Conservation (phyloP, 2,797 vertebrate species). For the Protonibea diacanthus region DNA sequence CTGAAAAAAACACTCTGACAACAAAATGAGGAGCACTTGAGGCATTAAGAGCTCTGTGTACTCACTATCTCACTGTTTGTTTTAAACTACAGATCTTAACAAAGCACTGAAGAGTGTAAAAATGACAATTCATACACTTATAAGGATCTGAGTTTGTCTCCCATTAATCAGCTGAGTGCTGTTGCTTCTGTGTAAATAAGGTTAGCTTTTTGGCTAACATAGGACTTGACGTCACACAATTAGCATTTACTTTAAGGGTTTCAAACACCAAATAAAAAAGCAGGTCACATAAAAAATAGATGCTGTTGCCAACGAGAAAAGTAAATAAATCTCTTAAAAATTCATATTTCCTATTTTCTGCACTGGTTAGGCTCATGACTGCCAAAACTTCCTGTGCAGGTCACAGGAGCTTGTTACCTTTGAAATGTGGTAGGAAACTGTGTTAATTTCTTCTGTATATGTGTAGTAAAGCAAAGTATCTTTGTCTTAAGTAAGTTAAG, state of each 20-base stretch:
- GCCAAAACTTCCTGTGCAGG: not conserved
- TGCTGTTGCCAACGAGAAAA: not conserved
- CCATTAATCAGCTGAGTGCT: not conserved
- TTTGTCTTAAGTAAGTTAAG: not conserved
- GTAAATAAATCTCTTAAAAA: not conserved
- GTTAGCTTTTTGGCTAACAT: not conserved
- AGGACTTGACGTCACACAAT: not conserved
- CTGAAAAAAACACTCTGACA: slow-evolving; percentile 5
- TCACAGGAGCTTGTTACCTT: not conserved
- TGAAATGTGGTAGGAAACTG: too few relatives aligned
- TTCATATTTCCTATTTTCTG: not conserved
- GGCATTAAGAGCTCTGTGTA: slow-evolving; percentile 4
- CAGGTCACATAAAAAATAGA: not conserved
- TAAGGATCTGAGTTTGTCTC: not conserved
- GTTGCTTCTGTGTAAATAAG: not conserved
- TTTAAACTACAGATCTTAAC: slow-evolving; percentile 8
- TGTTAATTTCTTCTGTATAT: not conserved
- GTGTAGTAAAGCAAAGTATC: not conserved
- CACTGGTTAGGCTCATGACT: not conserved
- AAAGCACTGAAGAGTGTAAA: slow-evolving; percentile 1
- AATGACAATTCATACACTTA: not conserved
- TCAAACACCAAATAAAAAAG: too few relatives aligned
- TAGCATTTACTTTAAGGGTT: not conserved
- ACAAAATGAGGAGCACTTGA: slow-evolving; percentile 22
- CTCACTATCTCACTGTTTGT: not conserved